A percentile compares a stretch with the other conserved stretches of the same genome.
Conservation (phyloP, 2,113 vertebrate species). For the Anseranas semipalmata region DNA sequence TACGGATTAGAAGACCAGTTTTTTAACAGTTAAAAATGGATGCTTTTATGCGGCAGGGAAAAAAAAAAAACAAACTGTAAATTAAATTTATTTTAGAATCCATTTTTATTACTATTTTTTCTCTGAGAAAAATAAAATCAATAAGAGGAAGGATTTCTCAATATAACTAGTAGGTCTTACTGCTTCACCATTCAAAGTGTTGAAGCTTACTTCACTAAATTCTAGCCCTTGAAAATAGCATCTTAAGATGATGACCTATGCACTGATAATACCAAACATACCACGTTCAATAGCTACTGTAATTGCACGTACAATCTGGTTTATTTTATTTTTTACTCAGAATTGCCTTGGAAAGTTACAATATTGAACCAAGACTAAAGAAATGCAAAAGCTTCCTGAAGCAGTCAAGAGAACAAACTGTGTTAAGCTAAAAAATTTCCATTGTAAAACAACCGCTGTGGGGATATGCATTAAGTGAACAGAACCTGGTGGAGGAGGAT, state of each 20-base stretch:
- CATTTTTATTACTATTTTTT: constrained; percentile 8
- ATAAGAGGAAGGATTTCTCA: neutral
- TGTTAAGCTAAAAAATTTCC: neutral
- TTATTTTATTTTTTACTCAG: neutral
- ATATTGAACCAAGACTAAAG: neutral
- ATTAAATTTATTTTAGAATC: constrained; percentile 1
- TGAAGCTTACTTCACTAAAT: neutral
- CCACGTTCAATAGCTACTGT: neutral
- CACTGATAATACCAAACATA: neutral
- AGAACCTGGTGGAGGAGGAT: neutral
- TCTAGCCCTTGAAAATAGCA: neutral
- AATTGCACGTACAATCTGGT: neutral
- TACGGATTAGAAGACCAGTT: neutral
- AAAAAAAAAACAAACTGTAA: neutral
- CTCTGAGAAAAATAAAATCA: constrained; percentile 16
- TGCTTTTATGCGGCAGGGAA: neutral
- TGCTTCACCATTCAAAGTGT: neutral
- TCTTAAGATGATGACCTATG: neutral
- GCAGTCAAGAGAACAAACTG: neutral
- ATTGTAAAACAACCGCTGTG: neutral
- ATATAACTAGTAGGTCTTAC: neutral
- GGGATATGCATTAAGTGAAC: neutral
- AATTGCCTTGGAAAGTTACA: neutral
- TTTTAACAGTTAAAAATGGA: constrained; percentile 3
- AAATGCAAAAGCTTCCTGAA: neutral